Evolutionary conservation across 2,113 vertebrate genomes (phyloP).

Genomic region (Callospermophilus lateralis): DNA sequence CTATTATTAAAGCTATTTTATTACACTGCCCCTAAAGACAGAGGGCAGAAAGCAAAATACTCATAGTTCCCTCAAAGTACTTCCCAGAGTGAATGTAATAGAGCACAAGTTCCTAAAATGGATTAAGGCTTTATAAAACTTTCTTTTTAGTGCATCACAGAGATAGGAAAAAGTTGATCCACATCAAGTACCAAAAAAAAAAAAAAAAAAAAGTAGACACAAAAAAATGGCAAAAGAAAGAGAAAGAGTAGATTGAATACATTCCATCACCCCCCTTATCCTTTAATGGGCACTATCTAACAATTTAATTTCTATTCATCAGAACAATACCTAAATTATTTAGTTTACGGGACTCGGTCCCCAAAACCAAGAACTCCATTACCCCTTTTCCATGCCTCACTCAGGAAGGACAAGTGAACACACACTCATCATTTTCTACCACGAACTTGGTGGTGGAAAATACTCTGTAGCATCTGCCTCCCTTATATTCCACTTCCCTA

Average conservation of each 20-base stretch:
- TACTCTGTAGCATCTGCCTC: not conserved
- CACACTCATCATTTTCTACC: not conserved
- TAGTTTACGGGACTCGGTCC: not conserved
- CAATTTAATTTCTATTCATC: not conserved
- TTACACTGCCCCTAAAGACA: conserved; percentile 68
- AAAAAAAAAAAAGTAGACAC: conserved; percentile 31
- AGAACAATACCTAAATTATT: conserved; percentile 23
- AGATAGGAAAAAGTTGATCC: conserved; percentile 21
- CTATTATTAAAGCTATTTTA: conserved; percentile 77
- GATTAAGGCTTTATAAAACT: conserved; percentile 29
- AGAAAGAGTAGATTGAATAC: not conserved
- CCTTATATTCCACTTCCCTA: not conserved
- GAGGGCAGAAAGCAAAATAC: conserved; percentile 72
- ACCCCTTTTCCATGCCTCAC: not conserved
- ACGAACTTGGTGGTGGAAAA: not conserved
- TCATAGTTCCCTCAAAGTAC: conserved; percentile 57
- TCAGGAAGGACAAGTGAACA: not conserved
- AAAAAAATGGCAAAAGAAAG: not conserved
- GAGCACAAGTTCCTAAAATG: conserved; percentile 17
- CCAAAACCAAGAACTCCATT: not conserved
- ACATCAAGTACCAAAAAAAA: not conserved
- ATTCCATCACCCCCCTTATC: not conserved
- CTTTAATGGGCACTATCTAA: not conserved
- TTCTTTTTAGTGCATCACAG: conserved; percentile 42
- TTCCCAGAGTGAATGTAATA: conserved; percentile 54